Conservation (phyloP, 2,888 invertebrate genomes). For the Phaonia tiefii region DNA sequence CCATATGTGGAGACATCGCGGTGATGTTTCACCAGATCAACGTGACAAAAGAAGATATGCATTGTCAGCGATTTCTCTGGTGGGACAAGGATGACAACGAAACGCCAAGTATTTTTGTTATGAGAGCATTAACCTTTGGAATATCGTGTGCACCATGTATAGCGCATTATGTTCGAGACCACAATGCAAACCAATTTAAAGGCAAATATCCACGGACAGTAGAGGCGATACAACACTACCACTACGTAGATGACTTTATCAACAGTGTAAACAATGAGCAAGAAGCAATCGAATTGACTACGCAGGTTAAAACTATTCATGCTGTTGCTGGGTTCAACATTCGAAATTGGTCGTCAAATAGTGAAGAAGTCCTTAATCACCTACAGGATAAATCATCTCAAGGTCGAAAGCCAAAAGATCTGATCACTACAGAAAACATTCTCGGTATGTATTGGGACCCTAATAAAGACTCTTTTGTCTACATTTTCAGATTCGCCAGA, state of each 20-base stretch:
- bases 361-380: conserved; percentile 39
- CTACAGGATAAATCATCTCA: not conserved
- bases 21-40: conserved; percentile 66
- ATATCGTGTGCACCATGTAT: conserved; percentile 50
- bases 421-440: conserved; percentile 32
- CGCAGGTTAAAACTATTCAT: conserved; percentile 46
- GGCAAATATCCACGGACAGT: conserved; percentile 13
- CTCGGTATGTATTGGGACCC: too few species aligned
- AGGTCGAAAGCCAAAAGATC: not conserved
- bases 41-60: conserved; percentile 43
- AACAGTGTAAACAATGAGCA: conserved; percentile 40
- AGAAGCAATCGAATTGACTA: conserved; percentile 37
- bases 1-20: conserved; percentile 64
- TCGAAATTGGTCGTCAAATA: conserved; percentile 45
- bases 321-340: conserved; percentile 43
- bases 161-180: not conserved
- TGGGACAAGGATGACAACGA: conserved; percentile 62
- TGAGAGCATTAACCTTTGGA: conserved; percentile 57
- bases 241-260: too few species aligned
- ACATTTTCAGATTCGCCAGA: conserved; percentile 58
- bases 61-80: conserved; percentile 63
- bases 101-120: conserved; percentile 65
- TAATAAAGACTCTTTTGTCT: conserved; percentile 54
- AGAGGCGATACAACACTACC: too few species aligned
- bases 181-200: not conserved